Percentiles rank a stretch among this genome's conserved stretches.
These are phyloP conservation scores for Amazona ochrocephala DNA, from an alignment of 2,797 vertebrate genomes.

Conservation along the genomic window DNA sequence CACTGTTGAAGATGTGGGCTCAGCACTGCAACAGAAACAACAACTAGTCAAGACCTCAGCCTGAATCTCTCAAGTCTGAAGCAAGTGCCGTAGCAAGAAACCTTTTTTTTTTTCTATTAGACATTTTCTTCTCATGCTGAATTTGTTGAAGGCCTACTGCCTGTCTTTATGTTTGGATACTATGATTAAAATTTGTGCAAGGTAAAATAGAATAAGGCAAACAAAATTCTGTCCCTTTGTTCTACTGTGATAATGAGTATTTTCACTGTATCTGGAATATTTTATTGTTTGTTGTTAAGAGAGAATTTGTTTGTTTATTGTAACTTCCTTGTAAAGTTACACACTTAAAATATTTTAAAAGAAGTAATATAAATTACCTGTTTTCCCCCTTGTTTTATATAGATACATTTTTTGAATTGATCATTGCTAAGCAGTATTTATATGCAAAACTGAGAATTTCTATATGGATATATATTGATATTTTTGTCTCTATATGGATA, in stretches of 20 bases:
- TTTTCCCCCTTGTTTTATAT: fast-evolving
- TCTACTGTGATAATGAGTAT: not conserved
- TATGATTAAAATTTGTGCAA: not conserved
- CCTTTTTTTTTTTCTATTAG: not conserved
- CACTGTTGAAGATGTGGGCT: not conserved
- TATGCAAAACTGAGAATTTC: not conserved
- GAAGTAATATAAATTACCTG: not conserved
- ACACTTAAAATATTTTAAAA: not conserved
- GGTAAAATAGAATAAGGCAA: not conserved
- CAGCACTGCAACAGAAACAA: not conserved
- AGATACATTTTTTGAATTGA: not conserved
- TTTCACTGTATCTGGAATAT: not conserved
- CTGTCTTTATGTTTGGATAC: not conserved
- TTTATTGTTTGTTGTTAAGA: not conserved
- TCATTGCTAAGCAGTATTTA: not conserved
- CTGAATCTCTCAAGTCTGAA: not conserved
- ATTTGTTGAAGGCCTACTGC: not conserved
- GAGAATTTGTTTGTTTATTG: not conserved
- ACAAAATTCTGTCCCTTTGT: not conserved
- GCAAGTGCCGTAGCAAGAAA: not conserved
- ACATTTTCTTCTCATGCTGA: not conserved
- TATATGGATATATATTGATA: not conserved
- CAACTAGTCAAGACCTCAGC: not conserved
- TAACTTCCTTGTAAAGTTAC: not conserved
- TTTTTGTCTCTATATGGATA: not conserved